phyloP scores from a whole-genome alignment of 1,140 invertebrate genomes.

The Pseudomyrmex pallidus region DNA sequence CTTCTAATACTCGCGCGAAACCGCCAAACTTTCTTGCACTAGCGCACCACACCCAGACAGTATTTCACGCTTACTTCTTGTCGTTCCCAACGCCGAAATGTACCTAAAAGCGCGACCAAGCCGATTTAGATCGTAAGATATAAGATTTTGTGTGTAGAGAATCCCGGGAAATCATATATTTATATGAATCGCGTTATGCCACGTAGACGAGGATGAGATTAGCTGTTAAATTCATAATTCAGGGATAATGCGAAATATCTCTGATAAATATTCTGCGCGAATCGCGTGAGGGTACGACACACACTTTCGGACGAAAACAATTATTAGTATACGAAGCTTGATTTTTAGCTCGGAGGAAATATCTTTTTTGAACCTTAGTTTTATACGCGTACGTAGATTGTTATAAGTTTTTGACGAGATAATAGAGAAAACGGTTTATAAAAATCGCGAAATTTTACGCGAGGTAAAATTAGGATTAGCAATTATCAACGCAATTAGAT shows the following conservation, averaged over 20 bases:
- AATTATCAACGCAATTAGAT: too few relatives aligned
- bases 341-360: too few relatives aligned
- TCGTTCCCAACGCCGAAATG: constrained; percentile 44
- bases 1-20: constrained; percentile 76
- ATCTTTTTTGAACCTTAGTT: too few relatives aligned
- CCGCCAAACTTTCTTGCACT: constrained; percentile 77
- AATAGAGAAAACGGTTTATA: background rate
- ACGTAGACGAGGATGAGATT: too few relatives aligned
- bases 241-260: background rate
- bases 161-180: background rate
- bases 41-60: constrained; percentile 68
- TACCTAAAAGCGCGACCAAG: constrained; percentile 66
- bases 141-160: constrained; percentile 24
- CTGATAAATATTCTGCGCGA: background rate
- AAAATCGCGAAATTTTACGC: background rate
- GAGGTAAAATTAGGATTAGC: background rate
- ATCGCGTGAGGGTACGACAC: too few relatives aligned
- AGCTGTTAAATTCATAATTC: too few relatives aligned
- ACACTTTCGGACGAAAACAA: too few relatives aligned
- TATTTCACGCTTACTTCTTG: constrained; percentile 73
- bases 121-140: constrained; percentile 63
- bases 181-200: background rate
- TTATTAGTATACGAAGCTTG: too few relatives aligned
- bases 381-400: too few relatives aligned
- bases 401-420: background rate